Base-by-base conservation (phyloP, 2,113 vertebrate genomes). In the Corythornis vintsioides region DNA sequence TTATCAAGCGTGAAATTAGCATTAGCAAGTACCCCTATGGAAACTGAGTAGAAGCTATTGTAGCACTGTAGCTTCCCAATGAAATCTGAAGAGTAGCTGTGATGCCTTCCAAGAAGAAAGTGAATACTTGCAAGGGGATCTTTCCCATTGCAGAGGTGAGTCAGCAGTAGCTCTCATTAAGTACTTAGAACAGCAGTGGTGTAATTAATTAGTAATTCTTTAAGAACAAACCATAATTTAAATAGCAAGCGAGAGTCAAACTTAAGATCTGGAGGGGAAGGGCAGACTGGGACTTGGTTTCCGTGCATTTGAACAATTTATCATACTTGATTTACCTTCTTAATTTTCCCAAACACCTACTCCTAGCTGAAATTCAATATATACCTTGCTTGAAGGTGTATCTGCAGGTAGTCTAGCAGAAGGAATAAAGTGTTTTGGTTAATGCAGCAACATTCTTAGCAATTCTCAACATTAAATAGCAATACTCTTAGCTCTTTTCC, bases 1-100 rank as follows among this genome's bases (percentile, higher is more conserved):
- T 96, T 96, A 94, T 88, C 93, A 96, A 94, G 94, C 95, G 85
- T 97, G 96, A 96, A 96, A 97, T 96, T 95, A 96, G 74, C 87
- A 92, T 96, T 29, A 95, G 86, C 88, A 95, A 92, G 75, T 82
- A 86, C 80, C 90, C 81, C 93, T 90, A 69, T 84, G 93, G 92
- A 94, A 95, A 95, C 86, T 71, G 87, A 94, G 67, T 69, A 83
- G 88, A 89, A 94, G 73, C 82, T 85, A 61, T 42, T 90, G 75
- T 65, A 93, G 56, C 70, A 61, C 63, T 71, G 78, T 65, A 92
- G 73, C 90, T 94, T 94, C 70, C n/a, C 84, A 75, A 35, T 47
- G 42, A 88, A 83, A 89, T 69, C 1, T 35, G 31, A 94, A 65
- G 56, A 56, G 17, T 13, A 71, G 69, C 48, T 73, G 33, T 35